Conservation (phyloP, 2,797 vertebrate species). For the Avahi laniger region DNA sequence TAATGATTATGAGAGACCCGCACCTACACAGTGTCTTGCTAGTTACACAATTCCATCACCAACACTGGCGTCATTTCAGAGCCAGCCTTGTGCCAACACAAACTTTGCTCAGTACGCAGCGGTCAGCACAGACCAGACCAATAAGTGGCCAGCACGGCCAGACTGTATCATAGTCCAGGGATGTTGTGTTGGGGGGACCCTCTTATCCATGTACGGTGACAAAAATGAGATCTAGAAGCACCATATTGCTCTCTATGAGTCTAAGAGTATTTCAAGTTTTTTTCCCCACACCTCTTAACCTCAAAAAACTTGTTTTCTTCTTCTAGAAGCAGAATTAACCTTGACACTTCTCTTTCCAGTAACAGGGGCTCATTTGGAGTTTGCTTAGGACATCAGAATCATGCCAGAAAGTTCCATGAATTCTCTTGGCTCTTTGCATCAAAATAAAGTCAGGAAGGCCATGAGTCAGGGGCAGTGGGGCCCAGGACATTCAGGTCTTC, state of each 20-base stretch:
- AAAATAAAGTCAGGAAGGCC: background rate
- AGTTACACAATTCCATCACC: background rate
- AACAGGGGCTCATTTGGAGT: background rate
- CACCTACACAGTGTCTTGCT: background rate
- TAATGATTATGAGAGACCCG: background rate
- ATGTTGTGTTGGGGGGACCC: background rate
- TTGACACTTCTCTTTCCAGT: background rate
- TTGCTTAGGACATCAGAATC: background rate
- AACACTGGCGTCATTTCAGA: rapidly evolving
- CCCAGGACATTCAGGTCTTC: background rate
- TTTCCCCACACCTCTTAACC: background rate
- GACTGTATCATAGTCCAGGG: background rate
- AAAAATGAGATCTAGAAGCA: background rate
- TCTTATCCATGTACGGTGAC: background rate
- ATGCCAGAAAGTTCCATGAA: background rate
- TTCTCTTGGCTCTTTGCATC: background rate
- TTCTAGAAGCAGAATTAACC: background rate
- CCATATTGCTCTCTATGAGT: background rate
- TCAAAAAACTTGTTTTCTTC: background rate
- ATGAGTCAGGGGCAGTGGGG: rapidly evolving
- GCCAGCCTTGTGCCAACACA: background rate
- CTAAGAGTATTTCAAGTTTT: background rate
- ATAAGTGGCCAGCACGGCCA: background rate
- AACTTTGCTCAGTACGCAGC: background rate
- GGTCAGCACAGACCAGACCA: background rate